A percentile compares a stretch with the other conserved stretches of the same genome.
These are phyloP conservation scores for Spongilla lacustris DNA, from an alignment of 37 sponge, comb jelly and placozoan species.

Conservation along the genomic window DNA sequence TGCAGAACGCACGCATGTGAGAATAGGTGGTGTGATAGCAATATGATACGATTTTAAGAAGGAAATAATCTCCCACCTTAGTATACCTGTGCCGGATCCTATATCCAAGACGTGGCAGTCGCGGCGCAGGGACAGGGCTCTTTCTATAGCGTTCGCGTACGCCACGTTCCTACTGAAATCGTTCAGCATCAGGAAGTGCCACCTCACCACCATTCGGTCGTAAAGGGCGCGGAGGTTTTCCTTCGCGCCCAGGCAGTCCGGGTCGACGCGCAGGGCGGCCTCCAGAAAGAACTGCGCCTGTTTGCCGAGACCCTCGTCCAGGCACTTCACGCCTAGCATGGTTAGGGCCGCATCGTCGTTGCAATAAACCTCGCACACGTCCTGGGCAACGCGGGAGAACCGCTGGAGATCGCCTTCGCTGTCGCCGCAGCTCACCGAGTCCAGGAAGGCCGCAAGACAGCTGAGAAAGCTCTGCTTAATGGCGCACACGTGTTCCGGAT, in stretches of 20 bases:
- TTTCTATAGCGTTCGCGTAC: conserved; percentile 48
- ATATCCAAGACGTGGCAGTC: conserved; percentile 64
- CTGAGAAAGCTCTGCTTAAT: neutral
- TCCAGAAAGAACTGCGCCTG: conserved; percentile 43
- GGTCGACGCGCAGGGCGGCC: conserved; percentile 32
- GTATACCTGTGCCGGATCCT: conserved; percentile 79
- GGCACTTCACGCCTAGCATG: conserved; percentile 45
- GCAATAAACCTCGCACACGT: neutral
- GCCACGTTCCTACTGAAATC: conserved; percentile 55
- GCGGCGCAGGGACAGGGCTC: conserved; percentile 21
- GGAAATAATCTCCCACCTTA: conserved; percentile 61
- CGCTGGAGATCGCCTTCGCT: neutral
- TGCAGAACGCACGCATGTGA: neutral
- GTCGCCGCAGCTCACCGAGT: neutral
- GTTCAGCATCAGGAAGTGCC: conserved; percentile 83
- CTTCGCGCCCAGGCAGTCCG: conserved; percentile 38
- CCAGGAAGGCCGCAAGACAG: conserved; percentile 4
- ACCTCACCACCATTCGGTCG: conserved; percentile 53
- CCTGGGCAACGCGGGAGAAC: neutral
- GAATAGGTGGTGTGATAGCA: too few species aligned
- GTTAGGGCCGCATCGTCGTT: conserved; percentile 12
- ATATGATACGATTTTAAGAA: too few species aligned
- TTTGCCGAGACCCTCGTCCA: conserved; percentile 15
- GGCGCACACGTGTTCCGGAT: neutral
- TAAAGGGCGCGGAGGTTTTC: conserved; percentile 49